phyloP scores from a whole-genome alignment of 2,888 invertebrate genomes.

The Dorcus parallelipipedus region DNA sequence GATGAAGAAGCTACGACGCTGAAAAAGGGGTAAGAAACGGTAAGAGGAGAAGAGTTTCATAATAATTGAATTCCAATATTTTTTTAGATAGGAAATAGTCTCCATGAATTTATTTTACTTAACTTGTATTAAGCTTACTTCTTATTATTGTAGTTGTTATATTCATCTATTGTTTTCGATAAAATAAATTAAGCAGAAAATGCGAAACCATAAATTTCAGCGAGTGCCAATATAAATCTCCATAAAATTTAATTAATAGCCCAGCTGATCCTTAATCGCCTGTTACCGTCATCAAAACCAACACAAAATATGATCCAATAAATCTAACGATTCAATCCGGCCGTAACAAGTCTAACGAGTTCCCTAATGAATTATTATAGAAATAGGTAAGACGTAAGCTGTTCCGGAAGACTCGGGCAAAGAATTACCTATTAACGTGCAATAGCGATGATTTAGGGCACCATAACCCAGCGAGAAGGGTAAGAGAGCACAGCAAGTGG shows the following conservation, averaged over 20 bases:
- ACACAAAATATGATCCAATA: neutral
- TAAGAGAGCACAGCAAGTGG: conserved; percentile 30
- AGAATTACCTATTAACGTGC: conserved; percentile 31
- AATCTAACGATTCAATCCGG: neutral
- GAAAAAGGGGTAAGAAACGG: too few relatives aligned
- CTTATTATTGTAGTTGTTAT: too few relatives aligned
- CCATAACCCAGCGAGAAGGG: conserved; percentile 17
- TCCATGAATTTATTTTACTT: too few relatives aligned
- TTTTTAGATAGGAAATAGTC: too few relatives aligned
- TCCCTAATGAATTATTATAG: neutral
- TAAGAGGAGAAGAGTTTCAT: too few relatives aligned
- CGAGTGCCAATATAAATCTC: neutral
- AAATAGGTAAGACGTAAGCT: neutral
- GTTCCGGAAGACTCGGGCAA: conserved; percentile 18
- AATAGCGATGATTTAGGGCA: conserved; percentile 28
- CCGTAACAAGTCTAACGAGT: neutral
- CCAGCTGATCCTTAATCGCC: neutral
- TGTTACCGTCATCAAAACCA: neutral
- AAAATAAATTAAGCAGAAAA: too few relatives aligned
- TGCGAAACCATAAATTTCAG: too few relatives aligned
- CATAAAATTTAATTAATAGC: neutral
- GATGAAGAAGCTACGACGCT: too few relatives aligned
- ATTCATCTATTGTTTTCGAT: too few relatives aligned
- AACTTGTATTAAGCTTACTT: too few relatives aligned
- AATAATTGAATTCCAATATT: too few relatives aligned